phyloP scores from a whole-genome alignment of 2,113 vertebrate species.

The Aspidoscelis tigris region DNA sequence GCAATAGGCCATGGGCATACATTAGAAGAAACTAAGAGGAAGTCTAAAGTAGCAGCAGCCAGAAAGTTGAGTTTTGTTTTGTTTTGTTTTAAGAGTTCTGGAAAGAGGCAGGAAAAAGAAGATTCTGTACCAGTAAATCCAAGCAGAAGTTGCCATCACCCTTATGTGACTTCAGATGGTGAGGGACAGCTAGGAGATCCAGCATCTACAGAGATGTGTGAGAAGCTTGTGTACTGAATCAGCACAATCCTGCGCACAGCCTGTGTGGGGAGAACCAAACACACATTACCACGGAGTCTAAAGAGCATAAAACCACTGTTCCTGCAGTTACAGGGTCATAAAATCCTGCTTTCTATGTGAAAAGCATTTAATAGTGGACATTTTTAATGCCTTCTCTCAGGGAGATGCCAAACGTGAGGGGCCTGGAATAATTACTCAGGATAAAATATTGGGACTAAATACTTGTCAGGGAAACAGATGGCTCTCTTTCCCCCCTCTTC shows the following conservation, averaged over 20 bases:
- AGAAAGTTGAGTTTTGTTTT: no score
- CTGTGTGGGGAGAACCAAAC: slow-evolving; percentile 47
- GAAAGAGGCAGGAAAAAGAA: background rate
- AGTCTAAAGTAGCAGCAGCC: no score
- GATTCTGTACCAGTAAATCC: no score
- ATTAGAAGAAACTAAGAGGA: background rate
- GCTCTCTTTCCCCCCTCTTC: slow-evolving; percentile 42
- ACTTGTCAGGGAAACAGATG: slow-evolving; percentile 70
- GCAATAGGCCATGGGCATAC: background rate
- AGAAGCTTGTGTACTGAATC: slow-evolving; percentile 68
- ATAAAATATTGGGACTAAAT: slow-evolving; percentile 69
- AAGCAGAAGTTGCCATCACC: slow-evolving; percentile 40
- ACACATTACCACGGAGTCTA: slow-evolving; percentile 58
- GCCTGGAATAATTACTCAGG: slow-evolving; percentile 67
- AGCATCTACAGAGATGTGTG: slow-evolving; percentile 62
- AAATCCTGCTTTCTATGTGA: slow-evolving; percentile 70
- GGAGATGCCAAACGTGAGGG: slow-evolving; percentile 64
- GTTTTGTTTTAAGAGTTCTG: no score
- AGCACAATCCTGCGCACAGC: slow-evolving; percentile 60
- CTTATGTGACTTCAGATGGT: slow-evolving; percentile 61
- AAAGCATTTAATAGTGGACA: slow-evolving; percentile 72
- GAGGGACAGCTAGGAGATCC: slow-evolving; percentile 53
- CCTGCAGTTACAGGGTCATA: slow-evolving; percentile 72
- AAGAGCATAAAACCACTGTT: slow-evolving; percentile 72
- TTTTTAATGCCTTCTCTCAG: slow-evolving; percentile 67